Evolutionary conservation across 1,140 invertebrate genomes (phyloP).

Genomic region (Drosophila suzukii): DNA sequence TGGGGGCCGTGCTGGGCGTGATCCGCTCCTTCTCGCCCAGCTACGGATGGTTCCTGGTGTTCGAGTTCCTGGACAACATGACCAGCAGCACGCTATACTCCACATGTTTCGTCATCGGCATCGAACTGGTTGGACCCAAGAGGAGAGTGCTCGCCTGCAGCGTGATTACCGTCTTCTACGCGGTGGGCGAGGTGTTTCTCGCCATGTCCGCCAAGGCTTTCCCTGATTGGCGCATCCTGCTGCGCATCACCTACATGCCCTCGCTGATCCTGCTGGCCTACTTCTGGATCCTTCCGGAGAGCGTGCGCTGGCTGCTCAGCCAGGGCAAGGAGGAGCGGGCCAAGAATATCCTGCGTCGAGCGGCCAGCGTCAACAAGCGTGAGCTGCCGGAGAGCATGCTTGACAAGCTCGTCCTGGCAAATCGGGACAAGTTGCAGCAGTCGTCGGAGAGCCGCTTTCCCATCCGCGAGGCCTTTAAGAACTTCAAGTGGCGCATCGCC

Average conservation of each 20-base stretch:
- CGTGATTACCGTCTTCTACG: conserved; percentile 89
- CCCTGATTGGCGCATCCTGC: conserved; percentile 89
- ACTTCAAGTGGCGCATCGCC: conserved; percentile 87
- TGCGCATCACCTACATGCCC: conserved; percentile 88
- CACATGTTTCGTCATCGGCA: conserved; percentile 87
- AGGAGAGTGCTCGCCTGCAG: conserved; percentile 90
- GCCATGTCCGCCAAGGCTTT: conserved; percentile 89
- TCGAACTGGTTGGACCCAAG: conserved; percentile 91
- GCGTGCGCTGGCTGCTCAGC: conserved; percentile 90
- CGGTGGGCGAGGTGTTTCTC: conserved; percentile 89
- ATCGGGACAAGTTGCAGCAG: conserved; percentile 79
- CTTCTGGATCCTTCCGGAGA: conserved; percentile 87
- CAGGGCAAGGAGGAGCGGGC: conserved; percentile 88
- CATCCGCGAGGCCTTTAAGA: conserved; percentile 86
- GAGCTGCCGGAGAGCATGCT: conserved; percentile 86
- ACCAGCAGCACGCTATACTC: conserved; percentile 88
- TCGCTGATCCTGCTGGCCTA: conserved; percentile 87
- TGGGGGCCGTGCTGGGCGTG: conserved; percentile 87
- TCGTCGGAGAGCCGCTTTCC: conserved; percentile 78
- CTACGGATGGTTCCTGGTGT: conserved; percentile 87
- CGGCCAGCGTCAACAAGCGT: conserved; percentile 89
- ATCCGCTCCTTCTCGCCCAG: conserved; percentile 88
- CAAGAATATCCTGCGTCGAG: conserved; percentile 86
- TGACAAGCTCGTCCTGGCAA: conserved; percentile 84
- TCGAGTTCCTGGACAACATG: conserved; percentile 88